Base-by-base conservation (phyloP, 2,888 invertebrate genomes). In the Epinotia bilunana region DNA sequence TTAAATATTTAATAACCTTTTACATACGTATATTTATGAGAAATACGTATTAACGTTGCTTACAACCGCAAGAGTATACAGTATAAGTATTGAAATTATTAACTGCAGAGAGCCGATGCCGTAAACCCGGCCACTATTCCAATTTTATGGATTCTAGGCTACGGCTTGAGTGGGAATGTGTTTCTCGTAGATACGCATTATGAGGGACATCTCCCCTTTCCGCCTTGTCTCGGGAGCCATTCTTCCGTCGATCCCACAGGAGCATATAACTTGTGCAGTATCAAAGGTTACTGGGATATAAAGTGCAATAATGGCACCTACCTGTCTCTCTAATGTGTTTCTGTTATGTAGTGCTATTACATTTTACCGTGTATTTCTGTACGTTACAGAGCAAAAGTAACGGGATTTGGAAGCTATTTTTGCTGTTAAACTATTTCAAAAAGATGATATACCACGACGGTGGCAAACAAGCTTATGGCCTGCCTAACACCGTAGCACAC, bases 211-310 rank as follows among this genome's bases (percentile, higher is more conserved):
- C 76, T 78, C 76, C 79, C 80, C 82, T 80, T 84, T 87, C 86
- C 55, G 74, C 43, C 84, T 83, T 86, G 79, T 84, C 88, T 84
- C 83, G 88, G 89, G 89, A 90, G 82, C 85, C 83, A 87, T 91
- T 87, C 86, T 86, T 87, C 86, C 83, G 80, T 76, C 77, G 79
- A 81, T 85, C 86, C 86, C 88, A 83, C 74, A 83, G 81, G 86
- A 87, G 86, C 83, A 79, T 81, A 87, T 87, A 87, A 87, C 86
- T 88, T 83, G 79, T 79, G 80, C 78, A 83, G 76, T 71, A 74
- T 72, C 75, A 75, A 75, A 75, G 61, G 46, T 75, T 72, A 70
- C 74, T 74, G 62, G 12, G 53, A 61, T 83, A 86, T 88, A 88
- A 87, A 87, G 82, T 86, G 60, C 60, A 65, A 33, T 74, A 64